Evolutionary conservation across 2,113 vertebrate species (phyloP), one percentile per base, ranked within the genome.

Genomic region (Cairina moschata): DNA sequence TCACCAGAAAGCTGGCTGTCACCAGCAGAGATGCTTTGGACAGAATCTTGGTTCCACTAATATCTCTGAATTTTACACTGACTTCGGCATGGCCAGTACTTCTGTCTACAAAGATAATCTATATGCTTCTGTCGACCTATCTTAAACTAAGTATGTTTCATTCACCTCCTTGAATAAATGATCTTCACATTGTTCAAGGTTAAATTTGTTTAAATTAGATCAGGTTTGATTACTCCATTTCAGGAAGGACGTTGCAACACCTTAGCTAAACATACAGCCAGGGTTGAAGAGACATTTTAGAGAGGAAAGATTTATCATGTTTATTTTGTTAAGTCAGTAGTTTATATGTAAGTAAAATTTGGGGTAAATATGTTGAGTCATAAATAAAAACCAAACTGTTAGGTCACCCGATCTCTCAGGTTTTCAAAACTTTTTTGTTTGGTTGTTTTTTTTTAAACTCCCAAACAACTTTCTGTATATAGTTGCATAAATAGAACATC

Each of bases 201-300:
- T 84, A 89, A 25, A 68, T 68, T 81, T 92, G 17, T 94, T 95
- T 91, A 79, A 89, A 82, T 52, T 74, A 20, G 29, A 91, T 63
- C 65, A 86, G 11, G 31, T 58, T n/a, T 91, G 50, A 86, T 78
- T 84, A 65, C 17, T 83, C 42, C 65, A 60, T 38, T 44, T 65
- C 17, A 65, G 91, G 69, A 94, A 94, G 66, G 48, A 89, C 14
- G 32, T 48, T 56, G 42, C 22, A 79, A 14, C 32, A 56, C 55
- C 94, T 92, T 7, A 63, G 38, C 15, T 79, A 79, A 52, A 31
- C 11, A 11, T 72, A 65, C 22, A 93, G 54, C 14, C 28, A 12
- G 73, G 54, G 21, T 79, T 66, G 93, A 46, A 82, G 62, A 89
- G 28, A 66, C 6, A 46, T 1, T 1, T 71, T 86, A 44, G 66